Evolutionary conservation across 2,113 vertebrate genomes (phyloP), one percentile per base, ranked within the genome.

Genomic region (Lichenostomus cassidix): DNA sequence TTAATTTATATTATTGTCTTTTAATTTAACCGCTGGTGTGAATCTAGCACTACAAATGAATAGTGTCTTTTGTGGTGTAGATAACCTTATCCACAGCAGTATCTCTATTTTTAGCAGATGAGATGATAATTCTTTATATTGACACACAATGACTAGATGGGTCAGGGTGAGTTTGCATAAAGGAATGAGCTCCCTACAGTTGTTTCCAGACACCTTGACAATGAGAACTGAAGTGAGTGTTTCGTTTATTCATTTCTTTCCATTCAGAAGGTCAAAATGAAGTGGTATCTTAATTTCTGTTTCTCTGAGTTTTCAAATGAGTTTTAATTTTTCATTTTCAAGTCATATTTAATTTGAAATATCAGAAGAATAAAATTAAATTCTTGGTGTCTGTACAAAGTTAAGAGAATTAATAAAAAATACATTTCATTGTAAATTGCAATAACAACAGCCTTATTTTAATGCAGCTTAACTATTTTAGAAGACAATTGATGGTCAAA

Each of bases 201-300:
- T 91, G 25, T 1, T 1, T 69, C 46, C 59, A 86, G 73, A 67
- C 24, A 52, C 83, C 29, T 81, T 81, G 76, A 67, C 89, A 95
- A 83, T 83, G 24, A 89, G 50, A 83, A 93, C 44, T 35, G 42
- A 6, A 35, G 77, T 74, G 44, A 73, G 90, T 90, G 64, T 86
- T 93, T 83, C 82, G 63, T 90, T 83, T 87, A 83, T 80, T 93
- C 2, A 74, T 89, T 89, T 81, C 55, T 89, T 95, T 92, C 60
- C 27, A 35, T 29, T 90, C 15, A 4, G 82, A 88, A 84, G 67
- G 79, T 92, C 79, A 89, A 63, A 89, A 94, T 55, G 63, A 81
- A 55, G 52, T 47, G 9, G 10, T 90, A 19, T 65, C 46, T 92
- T 93, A 5, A 81, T 94, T 95, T 90, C 29, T 83, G 25, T 68